Percentiles rank a stretch among this genome's conserved stretches.
Evolutionary conservation across 2,888 invertebrate genomes (phyloP).

Genomic region (Folsomia manolachei): DNA sequence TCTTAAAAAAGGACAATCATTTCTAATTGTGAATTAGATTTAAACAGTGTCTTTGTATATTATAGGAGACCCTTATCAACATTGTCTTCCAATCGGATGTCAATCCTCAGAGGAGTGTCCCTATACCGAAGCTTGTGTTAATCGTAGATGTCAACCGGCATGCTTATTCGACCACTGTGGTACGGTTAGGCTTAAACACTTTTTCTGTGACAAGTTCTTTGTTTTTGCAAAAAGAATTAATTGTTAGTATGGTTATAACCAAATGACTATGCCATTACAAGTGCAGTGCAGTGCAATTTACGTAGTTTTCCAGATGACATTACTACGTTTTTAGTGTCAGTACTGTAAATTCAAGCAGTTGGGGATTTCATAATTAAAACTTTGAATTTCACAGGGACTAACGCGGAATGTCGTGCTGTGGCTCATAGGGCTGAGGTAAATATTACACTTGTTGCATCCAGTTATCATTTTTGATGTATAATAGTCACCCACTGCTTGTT

Average conservation of each 20-base stretch:
- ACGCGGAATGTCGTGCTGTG: conserved; percentile 71
- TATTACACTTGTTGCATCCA: too few relatives aligned
- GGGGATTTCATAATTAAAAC: too few relatives aligned
- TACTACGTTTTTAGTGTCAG: too few relatives aligned
- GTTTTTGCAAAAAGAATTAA: too few relatives aligned
- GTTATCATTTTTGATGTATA: not conserved
- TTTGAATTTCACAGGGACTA: too few relatives aligned
- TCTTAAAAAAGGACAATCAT: conserved; percentile 56
- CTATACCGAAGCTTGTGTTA: conserved; percentile 75
- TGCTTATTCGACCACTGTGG: conserved; percentile 79
- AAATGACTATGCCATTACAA: too few relatives aligned
- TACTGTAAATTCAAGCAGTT: too few relatives aligned
- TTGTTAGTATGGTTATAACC: too few relatives aligned
- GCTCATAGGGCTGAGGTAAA: conserved; percentile 66
- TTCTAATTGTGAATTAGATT: not conserved
- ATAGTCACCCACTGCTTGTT: not conserved
- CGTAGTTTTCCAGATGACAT: too few relatives aligned
- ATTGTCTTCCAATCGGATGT: conserved; percentile 66
- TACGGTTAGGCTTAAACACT: too few relatives aligned
- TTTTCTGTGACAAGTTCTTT: too few relatives aligned
- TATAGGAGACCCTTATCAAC: conserved; percentile 27
- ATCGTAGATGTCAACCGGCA: conserved; percentile 75
- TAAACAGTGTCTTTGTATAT: not conserved
- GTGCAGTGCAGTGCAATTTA: too few relatives aligned
- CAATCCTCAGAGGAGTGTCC: conserved; percentile 81